Evolutionary conservation across 2,888 invertebrate species (phyloP), one percentile per base, ranked within the genome.

Genomic region (Augiades crinisus): DNA sequence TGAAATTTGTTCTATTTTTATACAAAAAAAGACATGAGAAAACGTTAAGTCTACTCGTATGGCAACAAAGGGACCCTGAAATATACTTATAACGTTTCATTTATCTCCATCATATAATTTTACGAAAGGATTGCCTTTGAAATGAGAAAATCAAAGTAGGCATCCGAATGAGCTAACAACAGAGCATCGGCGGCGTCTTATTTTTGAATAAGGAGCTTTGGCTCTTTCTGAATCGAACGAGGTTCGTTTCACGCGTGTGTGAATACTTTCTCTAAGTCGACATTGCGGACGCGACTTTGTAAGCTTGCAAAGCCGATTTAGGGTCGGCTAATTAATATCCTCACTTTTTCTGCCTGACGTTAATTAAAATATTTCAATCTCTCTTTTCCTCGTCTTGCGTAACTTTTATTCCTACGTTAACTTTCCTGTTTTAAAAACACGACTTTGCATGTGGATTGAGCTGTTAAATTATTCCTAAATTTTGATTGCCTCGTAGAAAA

Each of bases 401-500:
- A 72, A 74, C 72, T 76, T 77, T 75, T 75, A 69, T 78, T 71
- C 65, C 69, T 68, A 67, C 67, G 65, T 70, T 67, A 74, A 77
- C 65, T 72, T 78, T 67, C 49, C 54, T 63, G 61, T 73, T 70
- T 57, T 51, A 57, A 65, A 75, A 73, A 74, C 64, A 67, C 63
- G 66, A 71, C 65, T 79, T 79, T 78, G 73, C 75, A 77, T 82
- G 77, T 83, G 78, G 75, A 75, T 75, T 64, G 69, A 69, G 67
- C 66, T 72, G 72, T 73, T 78, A 75, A 80, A 80, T 75, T 82
- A 81, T 81, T 79, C 76, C 62, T 59, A 76, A 84, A 81, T 78
- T 83, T 84, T 83, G 81, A 86, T 85, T 86, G 80, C 77, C 74
- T 78, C 72, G 70, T 71, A 76, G 72, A 80, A 81, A 79, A 79